Conservation (phyloP, 2,888 invertebrate genomes). For the Ochlodes sylvanus region DNA sequence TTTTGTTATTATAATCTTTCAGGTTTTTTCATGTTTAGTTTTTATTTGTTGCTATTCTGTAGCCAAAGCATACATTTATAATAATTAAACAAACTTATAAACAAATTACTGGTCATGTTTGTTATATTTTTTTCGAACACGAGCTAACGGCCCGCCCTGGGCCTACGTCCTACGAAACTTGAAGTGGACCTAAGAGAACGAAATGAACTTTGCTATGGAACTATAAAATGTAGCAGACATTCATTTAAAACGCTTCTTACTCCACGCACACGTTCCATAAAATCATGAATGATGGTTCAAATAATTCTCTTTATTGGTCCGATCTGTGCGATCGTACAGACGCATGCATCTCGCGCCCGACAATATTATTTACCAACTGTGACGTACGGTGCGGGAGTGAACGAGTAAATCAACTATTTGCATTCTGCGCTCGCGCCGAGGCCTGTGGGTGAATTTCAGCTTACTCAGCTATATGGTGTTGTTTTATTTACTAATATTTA, state of each 20-base stretch:
- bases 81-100: too few relatives aligned
- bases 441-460: constrained; percentile 28
- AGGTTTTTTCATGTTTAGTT: too few relatives aligned
- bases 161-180: too few relatives aligned
- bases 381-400: constrained; percentile 50
- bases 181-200: too few relatives aligned
- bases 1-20: too few relatives aligned
- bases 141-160: too few relatives aligned
- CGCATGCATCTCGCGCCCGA: constrained; percentile 65
- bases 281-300: constrained; percentile 58
- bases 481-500: constrained; percentile 3
- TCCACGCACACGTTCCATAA: constrained; percentile 6
- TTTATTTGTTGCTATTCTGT: too few relatives aligned
- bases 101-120: too few relatives aligned
- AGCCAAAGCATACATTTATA: too few relatives aligned
- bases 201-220: not conserved
- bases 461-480: constrained; percentile 30
- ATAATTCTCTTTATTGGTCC: constrained; percentile 71
- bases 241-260: not conserved
- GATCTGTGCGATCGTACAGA: constrained; percentile 58
- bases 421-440: constrained; percentile 46
- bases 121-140: too few relatives aligned
- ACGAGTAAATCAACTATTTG: constrained; percentile 81
- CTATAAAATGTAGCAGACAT: not conserved
- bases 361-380: constrained; percentile 70